phyloP scores from a whole-genome alignment of 2,888 invertebrate genomes.

The Drosophila histrio region DNA sequence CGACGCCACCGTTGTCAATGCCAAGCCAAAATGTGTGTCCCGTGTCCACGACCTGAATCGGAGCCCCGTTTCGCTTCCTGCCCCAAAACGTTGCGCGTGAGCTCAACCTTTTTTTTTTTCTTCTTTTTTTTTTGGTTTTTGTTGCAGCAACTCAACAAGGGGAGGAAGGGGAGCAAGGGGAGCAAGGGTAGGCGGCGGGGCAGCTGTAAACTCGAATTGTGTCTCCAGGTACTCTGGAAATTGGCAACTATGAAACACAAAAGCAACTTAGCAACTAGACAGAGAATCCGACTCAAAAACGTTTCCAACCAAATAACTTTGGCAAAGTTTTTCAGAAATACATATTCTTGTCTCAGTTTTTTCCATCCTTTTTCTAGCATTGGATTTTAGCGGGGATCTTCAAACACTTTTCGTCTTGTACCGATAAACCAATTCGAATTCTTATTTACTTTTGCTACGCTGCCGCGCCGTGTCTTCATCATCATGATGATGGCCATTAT shows the following conservation, averaged over 20 bases:
- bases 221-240: conserved; percentile 41
- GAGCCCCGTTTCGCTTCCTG: conserved; percentile 36
- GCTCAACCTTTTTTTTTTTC: conserved; percentile 30
- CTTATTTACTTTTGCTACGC: conserved; percentile 6
- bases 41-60: conserved; percentile 35
- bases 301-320: conserved; percentile 14
- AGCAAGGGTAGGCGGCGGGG: not conserved
- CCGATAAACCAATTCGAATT: conserved; percentile 7
- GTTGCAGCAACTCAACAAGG: not conserved
- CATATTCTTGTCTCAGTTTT: conserved; percentile 1
- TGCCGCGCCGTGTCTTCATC: conserved; percentile 3
- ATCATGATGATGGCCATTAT: conserved; percentile 21
- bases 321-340: conserved; percentile 15
- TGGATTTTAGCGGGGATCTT: conserved; percentile 1
- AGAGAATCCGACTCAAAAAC: not conserved
- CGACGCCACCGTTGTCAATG: conserved; percentile 72
- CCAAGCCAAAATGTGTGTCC: conserved; percentile 56
- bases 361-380: conserved; percentile 2
- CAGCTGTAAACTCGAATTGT: conserved; percentile 1
- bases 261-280: not conserved
- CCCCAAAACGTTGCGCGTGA: conserved; percentile 33
- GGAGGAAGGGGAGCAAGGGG: not conserved
- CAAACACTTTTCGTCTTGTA: not conserved
- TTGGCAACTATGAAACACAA: conserved; percentile 30
- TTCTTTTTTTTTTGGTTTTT: not conserved